Evolutionary conservation across 2,797 vertebrate genomes (phyloP), one percentile per base, ranked within the genome.

Genomic region (Urocyon cinereoargenteus): DNA sequence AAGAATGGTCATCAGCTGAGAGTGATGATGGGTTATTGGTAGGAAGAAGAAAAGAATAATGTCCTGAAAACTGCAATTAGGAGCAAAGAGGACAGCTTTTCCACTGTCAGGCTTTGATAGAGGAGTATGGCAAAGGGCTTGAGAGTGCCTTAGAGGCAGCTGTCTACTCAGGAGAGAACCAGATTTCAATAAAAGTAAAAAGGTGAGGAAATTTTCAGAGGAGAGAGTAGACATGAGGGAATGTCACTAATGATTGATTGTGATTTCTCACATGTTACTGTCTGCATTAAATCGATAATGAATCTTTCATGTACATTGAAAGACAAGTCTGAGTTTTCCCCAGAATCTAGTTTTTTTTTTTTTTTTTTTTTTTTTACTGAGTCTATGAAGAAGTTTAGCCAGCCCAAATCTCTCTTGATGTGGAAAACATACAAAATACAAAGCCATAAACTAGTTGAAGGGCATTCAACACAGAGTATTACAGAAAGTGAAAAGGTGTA

Each of bases 331-430:
- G 28, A 78, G 9, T 53, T 86, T 83, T 86, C 31, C 68, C 10
- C 40, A 40, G 49, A n/a, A 94, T 53, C 14, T 72, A 81, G 59
- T 55, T 68, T 36, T 53, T 90, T 96, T 96, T 95, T 88, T 36
- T 96, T 96, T 36, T 53, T 90, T 59, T 68, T n/a, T 53, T 90
- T 96, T 96, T 96, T 88, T 40, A 94, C 22, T 83, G 36, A 57
- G 28, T 62, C 53, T 62, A 55, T 57, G 36, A 79, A 81, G 62
- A 78, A 12, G 4, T 61, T 34, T 86, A 73, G 34, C 19, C 21
- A 83, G 49, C 19, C 10, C 78, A 92, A 12, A 40, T 70, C 62
- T 95, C 73, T 79, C n/a, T 55, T 75, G 8, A 90, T 75, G 6
- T 28, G 36, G 59, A 91, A 90, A 95, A 73, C 7, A 1, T 26